Evolutionary conservation across 2,888 invertebrate genomes (phyloP), one percentile per base, ranked within the genome.

Genomic region (Diloba caeruleocephala): DNA sequence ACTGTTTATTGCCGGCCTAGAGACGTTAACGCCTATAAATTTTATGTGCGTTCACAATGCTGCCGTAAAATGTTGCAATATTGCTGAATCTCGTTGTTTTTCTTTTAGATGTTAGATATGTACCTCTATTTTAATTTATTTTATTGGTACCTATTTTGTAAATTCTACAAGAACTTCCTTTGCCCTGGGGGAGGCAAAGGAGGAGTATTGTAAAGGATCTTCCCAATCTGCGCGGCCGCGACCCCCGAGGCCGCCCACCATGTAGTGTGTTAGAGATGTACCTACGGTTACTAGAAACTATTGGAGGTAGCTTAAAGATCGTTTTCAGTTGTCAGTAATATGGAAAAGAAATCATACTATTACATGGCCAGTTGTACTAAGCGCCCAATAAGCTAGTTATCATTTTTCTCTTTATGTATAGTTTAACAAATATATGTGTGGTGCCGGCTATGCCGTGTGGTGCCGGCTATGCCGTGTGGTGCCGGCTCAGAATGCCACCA

Each of bases 21-120:
- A 86, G 84, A 88, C 85, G 88, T 89, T 89, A 90, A 85, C 84
- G 86, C 80, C 87, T 85, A 89, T 91, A 90, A 90, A 90, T 85
- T 91, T 90, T 87, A 90, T 85, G 85, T 84, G 78, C 84, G 84
- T 84, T 88, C 84, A 85, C 87, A 89, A 87, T 83, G 81, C 81
- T 74, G 81, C 82, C 82, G 83, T 90, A 90, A 89, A 91, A 88
- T 84, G 87, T 88, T 88, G 87, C 88, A 86, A 87, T 90, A 88
- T 86, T 82, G 85, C 82, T 81, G 85, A 88, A 88, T 84, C 82
- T 81, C 74, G 78, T 84, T 86, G 84, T 83, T 86, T 86, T 85
- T 84, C 80, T 79, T 81, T 80, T 65, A 76, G 78, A 82, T 85
- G 83, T 83, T 75, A 63, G 81, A 72, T 78, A 77, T 74, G 21